A percentile compares a stretch with the other conserved stretches of the same genome.
Conservation (phyloP, 2,113 vertebrate genomes). For the Callorhinus ursinus region DNA sequence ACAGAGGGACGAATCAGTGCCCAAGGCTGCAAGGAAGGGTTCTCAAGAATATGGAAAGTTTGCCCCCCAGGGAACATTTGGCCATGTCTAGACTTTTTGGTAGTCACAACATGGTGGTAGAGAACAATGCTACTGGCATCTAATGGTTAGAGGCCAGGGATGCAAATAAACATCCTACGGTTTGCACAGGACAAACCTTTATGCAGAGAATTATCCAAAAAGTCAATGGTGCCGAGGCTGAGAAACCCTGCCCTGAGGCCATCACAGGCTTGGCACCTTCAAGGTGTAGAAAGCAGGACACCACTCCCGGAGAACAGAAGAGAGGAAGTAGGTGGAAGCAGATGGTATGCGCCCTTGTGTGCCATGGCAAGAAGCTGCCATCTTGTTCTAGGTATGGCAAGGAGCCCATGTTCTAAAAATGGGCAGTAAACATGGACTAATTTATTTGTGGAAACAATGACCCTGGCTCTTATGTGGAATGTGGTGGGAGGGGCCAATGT, state of each 20-base stretch:
- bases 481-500: neutral
- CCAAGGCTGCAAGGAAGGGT: neutral
- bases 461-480: neutral
- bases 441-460: neutral
- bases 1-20: too few relatives aligned
- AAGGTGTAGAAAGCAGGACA: neutral
- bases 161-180: neutral
- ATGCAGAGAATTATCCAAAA: neutral
- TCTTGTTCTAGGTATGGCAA: neutral
- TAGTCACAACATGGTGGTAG: neutral
- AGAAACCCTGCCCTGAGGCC: neutral
- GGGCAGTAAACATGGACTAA: neutral
- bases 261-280: neutral
- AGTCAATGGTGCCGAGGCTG: neutral
- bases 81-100: neutral
- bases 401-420: neutral
- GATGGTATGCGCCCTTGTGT: accelerated
- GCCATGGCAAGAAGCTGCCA: neutral
- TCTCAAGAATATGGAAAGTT: neutral
- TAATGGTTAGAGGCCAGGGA: neutral
- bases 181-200: neutral
- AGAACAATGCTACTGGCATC: neutral
- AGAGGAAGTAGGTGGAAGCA: neutral
- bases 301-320: neutral
- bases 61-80: neutral